Conservation (phyloP, 2,113 vertebrate genomes). For the Monarcha castaneiventris region DNA sequence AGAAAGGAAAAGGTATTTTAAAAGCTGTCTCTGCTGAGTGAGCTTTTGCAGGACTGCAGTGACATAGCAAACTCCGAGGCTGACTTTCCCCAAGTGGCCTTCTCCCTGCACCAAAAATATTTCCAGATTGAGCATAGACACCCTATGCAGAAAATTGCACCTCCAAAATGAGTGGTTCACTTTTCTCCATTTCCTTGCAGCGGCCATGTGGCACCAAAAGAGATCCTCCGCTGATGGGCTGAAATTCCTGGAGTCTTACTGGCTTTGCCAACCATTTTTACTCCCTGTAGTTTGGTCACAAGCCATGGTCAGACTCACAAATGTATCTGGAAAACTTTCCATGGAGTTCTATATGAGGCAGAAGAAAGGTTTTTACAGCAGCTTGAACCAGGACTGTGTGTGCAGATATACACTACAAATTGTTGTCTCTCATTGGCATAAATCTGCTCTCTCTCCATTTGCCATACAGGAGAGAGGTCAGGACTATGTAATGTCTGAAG, state of each 20-base stretch:
- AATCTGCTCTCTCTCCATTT: neutral
- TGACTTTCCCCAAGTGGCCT: neutral
- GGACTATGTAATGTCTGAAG: neutral
- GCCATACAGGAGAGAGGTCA: neutral
- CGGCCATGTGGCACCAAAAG: neutral
- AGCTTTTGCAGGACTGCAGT: neutral
- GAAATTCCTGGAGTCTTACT: neutral
- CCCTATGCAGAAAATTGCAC: neutral
- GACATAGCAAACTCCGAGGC: accelerated
- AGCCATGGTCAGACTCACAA: neutral
- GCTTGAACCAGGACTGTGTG: neutral
- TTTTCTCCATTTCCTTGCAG: neutral
- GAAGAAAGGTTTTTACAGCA: neutral
- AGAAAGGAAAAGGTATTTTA: neutral
- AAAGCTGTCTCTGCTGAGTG: neutral
- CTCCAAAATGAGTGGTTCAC: neutral
- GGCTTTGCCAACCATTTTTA: neutral
- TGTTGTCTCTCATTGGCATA: neutral
- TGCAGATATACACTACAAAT: neutral
- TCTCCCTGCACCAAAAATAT: neutral
- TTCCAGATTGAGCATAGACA: neutral
- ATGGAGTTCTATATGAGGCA: neutral
- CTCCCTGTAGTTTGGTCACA: neutral
- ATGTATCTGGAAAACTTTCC: neutral
- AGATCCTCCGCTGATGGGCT: neutral